phyloP scores from a whole-genome alignment of 2,797 vertebrate species.

The Spheniscus humboldti region DNA sequence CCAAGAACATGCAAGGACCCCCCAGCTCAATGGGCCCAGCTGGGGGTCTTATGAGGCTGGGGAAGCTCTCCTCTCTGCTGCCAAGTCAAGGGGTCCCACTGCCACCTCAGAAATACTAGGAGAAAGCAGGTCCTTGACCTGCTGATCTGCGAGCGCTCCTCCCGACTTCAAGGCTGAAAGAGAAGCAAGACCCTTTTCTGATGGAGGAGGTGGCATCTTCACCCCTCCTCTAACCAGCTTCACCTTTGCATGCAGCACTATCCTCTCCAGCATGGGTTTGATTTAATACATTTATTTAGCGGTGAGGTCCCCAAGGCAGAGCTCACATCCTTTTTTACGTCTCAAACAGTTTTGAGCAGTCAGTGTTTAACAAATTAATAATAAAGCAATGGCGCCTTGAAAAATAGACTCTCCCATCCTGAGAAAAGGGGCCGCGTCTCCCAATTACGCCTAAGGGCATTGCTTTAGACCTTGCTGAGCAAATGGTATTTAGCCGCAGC shows the following conservation, averaged over 20 bases:
- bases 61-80: neutral
- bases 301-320: neutral
- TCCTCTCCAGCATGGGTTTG: neutral
- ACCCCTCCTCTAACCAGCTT: neutral
- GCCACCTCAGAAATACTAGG: neutral
- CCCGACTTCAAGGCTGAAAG: accelerated
- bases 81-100: neutral
- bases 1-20: neutral
- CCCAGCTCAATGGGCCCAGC: neutral
- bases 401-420: neutral
- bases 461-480: neutral
- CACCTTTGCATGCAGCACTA: neutral
- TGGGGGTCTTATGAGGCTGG: neutral
- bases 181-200: neutral
- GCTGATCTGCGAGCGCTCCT: neutral
- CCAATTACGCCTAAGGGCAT: conserved; percentile 17
- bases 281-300: conserved; percentile 2
- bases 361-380: conserved; percentile 35
- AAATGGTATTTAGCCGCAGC: neutral
- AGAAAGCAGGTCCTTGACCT: neutral
- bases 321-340: neutral
- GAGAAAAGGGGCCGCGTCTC: neutral
- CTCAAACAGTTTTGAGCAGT: neutral
- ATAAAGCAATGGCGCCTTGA: neutral
- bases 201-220: neutral